These are phyloP conservation scores for Procambarus clarkii DNA, from an alignment of 1,140 invertebrate species.

Conservation along the genomic window DNA sequence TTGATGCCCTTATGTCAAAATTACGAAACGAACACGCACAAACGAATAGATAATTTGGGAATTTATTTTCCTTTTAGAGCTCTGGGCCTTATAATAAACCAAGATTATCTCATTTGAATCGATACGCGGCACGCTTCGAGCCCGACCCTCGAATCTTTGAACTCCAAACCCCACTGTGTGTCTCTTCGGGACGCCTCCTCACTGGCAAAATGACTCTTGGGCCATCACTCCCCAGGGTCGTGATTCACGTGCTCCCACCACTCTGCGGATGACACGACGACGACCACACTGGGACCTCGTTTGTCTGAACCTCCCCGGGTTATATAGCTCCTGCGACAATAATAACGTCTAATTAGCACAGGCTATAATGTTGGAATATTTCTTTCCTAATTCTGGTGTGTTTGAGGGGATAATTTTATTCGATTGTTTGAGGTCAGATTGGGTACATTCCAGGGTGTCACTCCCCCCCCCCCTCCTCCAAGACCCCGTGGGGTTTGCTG, in stretches of 20 bases:
- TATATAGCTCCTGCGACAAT: background rate
- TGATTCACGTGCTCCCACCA: background rate
- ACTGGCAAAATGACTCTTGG: background rate
- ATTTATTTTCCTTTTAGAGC: slow-evolving; percentile 21
- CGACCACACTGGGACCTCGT: slow-evolving; percentile 37
- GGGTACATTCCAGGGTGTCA: background rate
- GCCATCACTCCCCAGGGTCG: background rate
- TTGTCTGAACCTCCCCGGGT: background rate
- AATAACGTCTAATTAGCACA: background rate
- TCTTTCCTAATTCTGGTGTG: background rate
- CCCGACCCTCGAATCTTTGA: background rate
- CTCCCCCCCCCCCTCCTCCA: background rate
- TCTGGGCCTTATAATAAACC: slow-evolving; percentile 17
- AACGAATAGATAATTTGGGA: slow-evolving; percentile 44
- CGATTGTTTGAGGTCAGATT: background rate
- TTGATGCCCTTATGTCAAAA: slow-evolving; percentile 8
- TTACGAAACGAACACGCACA: slow-evolving; percentile 17
- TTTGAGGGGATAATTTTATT: background rate
- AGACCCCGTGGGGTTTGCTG: background rate
- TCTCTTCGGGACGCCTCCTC: background rate
- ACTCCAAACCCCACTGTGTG: background rate
- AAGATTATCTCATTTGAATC: slow-evolving; percentile 37
- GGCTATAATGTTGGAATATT: background rate
- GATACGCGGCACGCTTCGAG: slow-evolving; percentile 10
- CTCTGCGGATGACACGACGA: slow-evolving; percentile 41